Evolutionary conservation across 2,797 vertebrate species (phyloP).

Genomic region (Natrix natrix): DNA sequence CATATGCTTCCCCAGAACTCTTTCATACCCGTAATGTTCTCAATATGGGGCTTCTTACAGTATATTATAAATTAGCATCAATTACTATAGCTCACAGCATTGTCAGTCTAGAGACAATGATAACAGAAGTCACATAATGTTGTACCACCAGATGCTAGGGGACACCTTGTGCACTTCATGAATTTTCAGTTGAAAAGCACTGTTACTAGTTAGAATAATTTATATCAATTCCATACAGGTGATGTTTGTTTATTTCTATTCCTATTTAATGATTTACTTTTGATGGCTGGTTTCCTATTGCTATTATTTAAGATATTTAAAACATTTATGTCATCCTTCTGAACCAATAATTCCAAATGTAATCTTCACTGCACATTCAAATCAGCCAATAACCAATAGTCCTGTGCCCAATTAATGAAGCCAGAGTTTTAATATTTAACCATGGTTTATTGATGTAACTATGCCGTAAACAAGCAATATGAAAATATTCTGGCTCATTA

Average conservation of each 20-base stretch:
- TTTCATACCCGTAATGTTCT: slow-evolving; percentile 47
- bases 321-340: not conserved
- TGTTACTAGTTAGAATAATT: slow-evolving; percentile 55
- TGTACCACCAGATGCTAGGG: slow-evolving; percentile 46
- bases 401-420: not conserved
- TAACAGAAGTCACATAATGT: slow-evolving; percentile 53
- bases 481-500: not conserved
- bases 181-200: slow-evolving; percentile 52
- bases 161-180: slow-evolving; percentile 41
- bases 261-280: slow-evolving; percentile 65
- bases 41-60: slow-evolving; percentile 39
- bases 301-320: slow-evolving; percentile 28
- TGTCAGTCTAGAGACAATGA: slow-evolving; percentile 52
- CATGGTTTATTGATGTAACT: not conserved
- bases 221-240: slow-evolving; percentile 39
- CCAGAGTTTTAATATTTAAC: not conserved
- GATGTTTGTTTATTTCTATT: slow-evolving; percentile 33
- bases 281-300: slow-evolving; percentile 80
- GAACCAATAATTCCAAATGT: not conserved
- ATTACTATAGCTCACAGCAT: slow-evolving; percentile 55
- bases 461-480: not conserved
- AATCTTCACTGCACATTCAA: not conserved
- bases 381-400: not conserved
- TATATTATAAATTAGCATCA: slow-evolving; percentile 56
- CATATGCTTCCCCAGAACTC: slow-evolving; percentile 53